Percentiles rank a stretch among this genome's conserved stretches.
Evolutionary conservation across 2,888 invertebrate species (phyloP).

Genomic region (Eupithecia abbreviata): DNA sequence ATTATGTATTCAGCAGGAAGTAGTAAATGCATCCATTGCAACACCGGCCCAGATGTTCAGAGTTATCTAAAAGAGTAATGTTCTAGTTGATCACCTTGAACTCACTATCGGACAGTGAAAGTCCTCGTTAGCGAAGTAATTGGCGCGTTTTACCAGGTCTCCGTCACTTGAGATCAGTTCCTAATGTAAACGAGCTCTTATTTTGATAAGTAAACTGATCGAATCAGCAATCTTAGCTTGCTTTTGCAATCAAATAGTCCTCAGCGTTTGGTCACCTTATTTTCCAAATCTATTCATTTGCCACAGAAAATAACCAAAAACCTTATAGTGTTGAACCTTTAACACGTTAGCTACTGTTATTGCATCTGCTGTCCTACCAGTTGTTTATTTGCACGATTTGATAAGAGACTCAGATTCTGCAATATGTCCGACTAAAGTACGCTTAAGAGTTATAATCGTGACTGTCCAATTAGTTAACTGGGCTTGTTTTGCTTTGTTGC

Average conservation of each 20-base stretch:
- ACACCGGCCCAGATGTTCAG: conserved; percentile 54
- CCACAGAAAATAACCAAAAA: neutral
- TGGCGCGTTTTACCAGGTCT: conserved; percentile 57
- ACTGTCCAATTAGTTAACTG: conserved; percentile 45
- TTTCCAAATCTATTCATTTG: neutral
- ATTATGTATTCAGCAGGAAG: conserved; percentile 6
- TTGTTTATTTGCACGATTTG: conserved; percentile 71
- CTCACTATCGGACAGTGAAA: conserved; percentile 75
- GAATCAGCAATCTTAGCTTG: neutral
- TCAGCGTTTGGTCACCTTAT: neutral
- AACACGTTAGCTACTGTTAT: conserved; percentile 14
- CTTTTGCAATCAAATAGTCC: neutral
- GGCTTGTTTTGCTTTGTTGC: conserved; percentile 37
- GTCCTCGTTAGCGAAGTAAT: conserved; percentile 77
- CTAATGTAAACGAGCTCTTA: conserved; percentile 12
- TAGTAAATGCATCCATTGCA: conserved; percentile 40
- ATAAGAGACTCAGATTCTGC: conserved; percentile 66
- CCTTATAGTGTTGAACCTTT: neutral
- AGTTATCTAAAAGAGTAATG: conserved; percentile 59
- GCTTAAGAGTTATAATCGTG: conserved; percentile 47
- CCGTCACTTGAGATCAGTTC: conserved; percentile 46
- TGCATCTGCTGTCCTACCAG: conserved; percentile 29
- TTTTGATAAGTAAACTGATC: neutral
- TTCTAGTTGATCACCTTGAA: conserved; percentile 74
- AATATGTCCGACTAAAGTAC: conserved; percentile 56